Base-by-base conservation (phyloP, 2,888 invertebrate genomes). In the Pelosia muscerda region DNA sequence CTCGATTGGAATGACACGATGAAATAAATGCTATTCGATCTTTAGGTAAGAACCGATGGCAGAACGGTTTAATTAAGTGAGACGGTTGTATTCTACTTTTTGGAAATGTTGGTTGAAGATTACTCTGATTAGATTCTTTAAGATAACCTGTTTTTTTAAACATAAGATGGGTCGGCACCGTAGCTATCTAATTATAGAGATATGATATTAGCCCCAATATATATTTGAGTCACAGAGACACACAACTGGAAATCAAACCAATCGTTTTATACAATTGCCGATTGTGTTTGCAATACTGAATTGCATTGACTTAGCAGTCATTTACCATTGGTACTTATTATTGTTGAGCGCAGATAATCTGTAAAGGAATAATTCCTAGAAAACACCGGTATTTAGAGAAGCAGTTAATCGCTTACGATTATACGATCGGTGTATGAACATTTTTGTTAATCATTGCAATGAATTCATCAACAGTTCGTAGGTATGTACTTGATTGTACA, bases 1-100 rank as follows among this genome's bases (percentile, higher is more conserved):
- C 34, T 23, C n/a, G 25, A 22, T 56, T 25, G 23, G 42, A 63
- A 59, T 28, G 55, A 64, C 22, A 55, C 60, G 22, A 25, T 38
- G 22, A 58, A 63, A 67, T 67, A 63, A 67, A 67, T 58, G 15
- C 22, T 63, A 63, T 53, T 57, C n/a, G 2, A 58, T 22, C 31
- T 53, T 19, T 28, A n/a, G 34, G 13, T 42, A 26, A 64, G 57
- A 57, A 25, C n/a, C 22, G 22, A 28, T 19, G 25, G 60, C 22
- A 49, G 8, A 8, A 53, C 8, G 2, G 19, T 60, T 26, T 13
- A 53, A 54, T 54, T 28, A 60, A 54, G 15, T 31, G 5, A 59
- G 34, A 58, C 15, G 25, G 3, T 38, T 53, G 5, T 38, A 34
- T 23, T 23, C 23, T 59, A 59, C 15, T 34, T 19, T 10, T 38